Conservation (phyloP, 1,140 invertebrate genomes). For the Gonioctena quinquepunctata region DNA sequence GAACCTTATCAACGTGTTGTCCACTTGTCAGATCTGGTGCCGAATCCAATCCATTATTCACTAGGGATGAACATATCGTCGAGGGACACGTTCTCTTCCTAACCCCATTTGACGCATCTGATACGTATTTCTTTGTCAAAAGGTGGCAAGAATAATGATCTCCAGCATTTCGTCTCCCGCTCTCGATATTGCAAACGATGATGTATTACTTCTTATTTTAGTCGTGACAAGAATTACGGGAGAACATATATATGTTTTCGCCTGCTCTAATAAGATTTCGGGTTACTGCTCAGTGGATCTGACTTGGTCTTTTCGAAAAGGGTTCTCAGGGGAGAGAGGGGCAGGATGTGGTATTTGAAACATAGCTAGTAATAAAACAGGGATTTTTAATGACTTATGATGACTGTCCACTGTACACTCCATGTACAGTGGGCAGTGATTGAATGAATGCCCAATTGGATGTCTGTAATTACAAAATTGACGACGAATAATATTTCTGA, state of each 20-base stretch:
- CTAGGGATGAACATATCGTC: constrained; percentile 42
- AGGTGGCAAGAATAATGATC: constrained; percentile 40
- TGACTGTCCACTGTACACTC: too few species aligned
- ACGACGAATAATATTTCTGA: too few species aligned
- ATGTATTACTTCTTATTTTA: constrained; percentile 34
- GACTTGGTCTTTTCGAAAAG: too few species aligned
- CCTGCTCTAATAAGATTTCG: background rate
- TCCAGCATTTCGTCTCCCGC: constrained; percentile 27
- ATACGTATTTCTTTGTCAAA: constrained; percentile 38
- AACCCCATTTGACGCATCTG: constrained; percentile 40
- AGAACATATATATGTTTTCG: constrained; percentile 22
- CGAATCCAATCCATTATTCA: constrained; percentile 43
- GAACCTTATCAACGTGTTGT: constrained; percentile 35
- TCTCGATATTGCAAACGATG: constrained; percentile 30
- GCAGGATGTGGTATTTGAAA: too few species aligned
- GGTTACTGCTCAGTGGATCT: background rate
- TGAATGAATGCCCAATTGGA: too few species aligned
- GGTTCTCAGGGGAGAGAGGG: too few species aligned
- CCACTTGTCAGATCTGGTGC: constrained; percentile 32
- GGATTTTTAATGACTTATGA: too few species aligned
- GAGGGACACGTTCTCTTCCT: constrained; percentile 30
- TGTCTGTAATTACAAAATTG: too few species aligned
- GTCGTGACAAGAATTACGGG: constrained; percentile 24
- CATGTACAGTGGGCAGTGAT: too few species aligned
- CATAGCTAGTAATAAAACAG: too few species aligned